These are phyloP conservation scores for Lasioglossum vierecki DNA, from an alignment of 2,888 invertebrate species.

Conservation along the genomic window DNA sequence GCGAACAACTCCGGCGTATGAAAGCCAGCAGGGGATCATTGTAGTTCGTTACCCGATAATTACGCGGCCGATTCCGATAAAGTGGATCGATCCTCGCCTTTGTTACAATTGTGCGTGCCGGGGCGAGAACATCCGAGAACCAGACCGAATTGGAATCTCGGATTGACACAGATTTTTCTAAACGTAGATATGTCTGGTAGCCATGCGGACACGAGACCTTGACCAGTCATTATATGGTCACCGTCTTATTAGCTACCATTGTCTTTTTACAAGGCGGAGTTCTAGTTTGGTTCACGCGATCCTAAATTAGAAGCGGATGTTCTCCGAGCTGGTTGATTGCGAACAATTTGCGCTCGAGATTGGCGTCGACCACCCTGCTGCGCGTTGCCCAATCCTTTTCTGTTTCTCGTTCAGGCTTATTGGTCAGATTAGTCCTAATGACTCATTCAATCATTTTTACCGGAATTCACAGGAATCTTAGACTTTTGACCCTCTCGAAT, in stretches of 20 bases:
- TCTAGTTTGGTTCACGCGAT: conserved; percentile 13
- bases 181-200: neutral
- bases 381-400: conserved; percentile 6
- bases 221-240: conserved; percentile 14
- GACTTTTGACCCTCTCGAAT: neutral
- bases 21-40: conserved; percentile 26
- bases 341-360: conserved; percentile 10
- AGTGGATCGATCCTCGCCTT: neutral
- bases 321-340: neutral
- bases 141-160: neutral
- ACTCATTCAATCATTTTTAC: neutral
- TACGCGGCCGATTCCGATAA: conserved; percentile 50
- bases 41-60: conserved; percentile 61
- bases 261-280: neutral
- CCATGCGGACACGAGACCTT: neutral
- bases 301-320: neutral
- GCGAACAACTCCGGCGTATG: conserved; percentile 17
- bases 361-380: neutral
- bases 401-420: neutral
- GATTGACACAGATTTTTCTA: neutral
- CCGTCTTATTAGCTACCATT: conserved; percentile 4
- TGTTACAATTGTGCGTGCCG: neutral
- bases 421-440: neutral
- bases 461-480: neutral
- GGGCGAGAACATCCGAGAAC: neutral